Percentiles rank a stretch among this genome's conserved stretches.
Conservation (phyloP, 1,140 invertebrate species). For the Drosophila elegans region DNA sequence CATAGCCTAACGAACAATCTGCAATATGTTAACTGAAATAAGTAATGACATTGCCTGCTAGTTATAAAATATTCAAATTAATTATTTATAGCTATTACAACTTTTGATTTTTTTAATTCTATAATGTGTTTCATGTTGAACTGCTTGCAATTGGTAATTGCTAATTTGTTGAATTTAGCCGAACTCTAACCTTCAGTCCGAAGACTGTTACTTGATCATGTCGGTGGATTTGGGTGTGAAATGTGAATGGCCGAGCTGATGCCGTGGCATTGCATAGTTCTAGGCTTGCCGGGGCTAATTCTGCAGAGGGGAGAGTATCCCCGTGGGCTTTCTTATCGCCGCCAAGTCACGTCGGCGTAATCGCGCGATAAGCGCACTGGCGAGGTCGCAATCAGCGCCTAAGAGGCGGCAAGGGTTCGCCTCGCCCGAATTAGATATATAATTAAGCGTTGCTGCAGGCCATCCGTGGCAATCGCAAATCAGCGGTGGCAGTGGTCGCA, state of each 20-base stretch:
- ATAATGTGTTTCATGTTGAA: too few relatives aligned
- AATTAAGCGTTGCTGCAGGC: constrained; percentile 15
- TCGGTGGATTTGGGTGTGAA: constrained; percentile 13
- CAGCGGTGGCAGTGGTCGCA: constrained; percentile 21
- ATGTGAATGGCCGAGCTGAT: neutral
- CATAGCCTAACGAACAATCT: too few relatives aligned
- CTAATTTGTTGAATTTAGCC: too few relatives aligned
- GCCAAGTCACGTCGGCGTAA: constrained; percentile 12
- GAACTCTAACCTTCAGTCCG: too few relatives aligned
- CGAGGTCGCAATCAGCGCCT: constrained; percentile 34
- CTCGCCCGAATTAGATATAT: constrained; percentile 35
- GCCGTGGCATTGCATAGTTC: constrained; percentile 42
- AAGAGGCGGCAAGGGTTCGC: constrained; percentile 44
- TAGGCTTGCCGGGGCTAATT: constrained; percentile 32
- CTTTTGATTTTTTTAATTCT: too few relatives aligned
- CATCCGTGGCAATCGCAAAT: constrained; percentile 1
- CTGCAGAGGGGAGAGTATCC: neutral
- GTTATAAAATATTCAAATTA: too few relatives aligned
- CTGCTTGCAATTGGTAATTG: too few relatives aligned
- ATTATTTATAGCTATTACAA: too few relatives aligned
- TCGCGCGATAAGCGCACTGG: constrained; percentile 36
- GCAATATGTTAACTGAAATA: too few relatives aligned
- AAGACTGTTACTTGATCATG: neutral
- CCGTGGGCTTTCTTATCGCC: constrained; percentile 28
- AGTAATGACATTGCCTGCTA: too few relatives aligned